Base-by-base conservation (phyloP, 2,888 invertebrate species). In the Lasiommata megera region DNA sequence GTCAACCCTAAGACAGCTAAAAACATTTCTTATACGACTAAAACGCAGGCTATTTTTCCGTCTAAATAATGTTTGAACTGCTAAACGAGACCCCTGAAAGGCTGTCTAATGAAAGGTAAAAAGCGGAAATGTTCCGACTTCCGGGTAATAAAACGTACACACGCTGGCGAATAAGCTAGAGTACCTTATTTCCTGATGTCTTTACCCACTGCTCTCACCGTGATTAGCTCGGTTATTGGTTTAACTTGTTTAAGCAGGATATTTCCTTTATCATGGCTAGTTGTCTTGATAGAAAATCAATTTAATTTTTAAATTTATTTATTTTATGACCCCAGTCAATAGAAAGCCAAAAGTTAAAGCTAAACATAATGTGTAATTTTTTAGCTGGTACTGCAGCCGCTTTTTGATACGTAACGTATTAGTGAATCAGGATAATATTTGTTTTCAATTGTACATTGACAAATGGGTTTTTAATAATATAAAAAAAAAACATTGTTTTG, bases 151-250 rank as follows among this genome's bases (percentile, higher is more conserved):
- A 43, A 28, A 43, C 43, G 28, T 43, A 6, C 43, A 43, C 23
- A 23, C 43, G 43, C 23, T 8, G 3, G 28, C 3, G n/a, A 23
- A 23, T 43, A 12, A n/a, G n/a, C 28, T 43, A 28, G 12, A 41
- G 14, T 43, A 73, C 70, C 70, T 74, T 72, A 79, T 78, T 79
- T 74, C 73, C 71, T 71, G 71, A 66, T 68, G 64, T 71, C 67
- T 71, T 69, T 67, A 37, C 72, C 28, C 28, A 41, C 18, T 64
- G 61, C 61, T 69, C 58, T 40, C 23, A 44, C 9, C 48, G 56
- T 61, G 61, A 64, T 62, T 64, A 63, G 60, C 53, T 55, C 31
- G 43, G 56, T 57, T 62, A 60, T 66, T 61, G 61, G 38, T 60
- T 58, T 46, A 56, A 54, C 38, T 36, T 28, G 31, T 38, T 44